Evolutionary conservation across 2,797 vertebrate species (phyloP), one percentile per base, ranked within the genome.

Genomic region (Platalea minor): DNA sequence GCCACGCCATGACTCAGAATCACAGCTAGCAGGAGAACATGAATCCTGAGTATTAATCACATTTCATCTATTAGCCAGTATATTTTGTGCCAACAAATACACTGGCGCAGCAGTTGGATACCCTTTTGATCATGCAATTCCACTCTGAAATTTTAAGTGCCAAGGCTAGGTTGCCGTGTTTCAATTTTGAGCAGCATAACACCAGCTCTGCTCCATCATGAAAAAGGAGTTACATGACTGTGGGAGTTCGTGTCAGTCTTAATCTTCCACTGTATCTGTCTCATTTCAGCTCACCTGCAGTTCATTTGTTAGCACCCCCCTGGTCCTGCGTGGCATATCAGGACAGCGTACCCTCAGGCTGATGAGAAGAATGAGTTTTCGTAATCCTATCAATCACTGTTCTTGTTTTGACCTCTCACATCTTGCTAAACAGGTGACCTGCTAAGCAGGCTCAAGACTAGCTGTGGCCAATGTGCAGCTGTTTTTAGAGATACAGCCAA

Each of bases 131-230:
- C 45, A 2, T 54, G 68, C 25, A n/a, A 1, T 60, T 68, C 37
- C 41, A 16, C 35, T 39, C 13, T 41, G 72, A 45, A 76, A 57
- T 64, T 24, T 61, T 37, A 50, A 53, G 6, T 35, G 50, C 35
- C 41, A 13, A 6, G 16, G 41, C 54, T 46, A 17, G 13, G 13
- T 74, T 65, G 88, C 67, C 39, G 76, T 64, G 23, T 87, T 28
- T 35, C 43, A 5, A 0, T 35, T 70, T 31, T 53, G 28, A 17
- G 35, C 83, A 69, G 76, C 16, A 0, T 3, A 17, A 9, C 3
- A 19, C 7, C 37, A 60, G 28, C 69, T 37, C 56, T 68, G 69
- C 65, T 79, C 20, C 31, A 17, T 11, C 29, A 2, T 8, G 26
- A 43, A 60, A 60, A 63, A 65, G 41, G 41, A 61, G n/a, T 15